Percentiles rank a stretch among this genome's conserved stretches.
Conservation (phyloP, 1,140 invertebrate genomes). For the Drosophila subpulchrella region DNA sequence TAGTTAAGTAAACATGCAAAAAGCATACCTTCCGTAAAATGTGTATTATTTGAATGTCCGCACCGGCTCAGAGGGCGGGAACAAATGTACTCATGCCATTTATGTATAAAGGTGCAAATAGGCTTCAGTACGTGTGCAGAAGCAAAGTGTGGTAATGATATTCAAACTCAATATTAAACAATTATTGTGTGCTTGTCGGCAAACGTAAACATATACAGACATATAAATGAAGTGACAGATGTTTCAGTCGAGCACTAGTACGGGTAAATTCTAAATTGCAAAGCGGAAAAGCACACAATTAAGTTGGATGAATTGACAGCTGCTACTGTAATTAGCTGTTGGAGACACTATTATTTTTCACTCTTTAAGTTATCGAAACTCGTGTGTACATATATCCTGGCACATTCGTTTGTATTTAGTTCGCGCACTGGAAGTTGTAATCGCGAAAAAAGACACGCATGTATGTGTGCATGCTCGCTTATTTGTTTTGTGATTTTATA, state of each 20-base stretch:
- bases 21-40: conserved; percentile 39
- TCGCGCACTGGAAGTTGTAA: neutral
- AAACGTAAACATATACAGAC: neutral
- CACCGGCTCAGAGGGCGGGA: conserved; percentile 7
- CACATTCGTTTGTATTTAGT: neutral
- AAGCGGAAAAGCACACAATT: conserved; percentile 26
- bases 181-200: neutral
- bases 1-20: conserved; percentile 72
- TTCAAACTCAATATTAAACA: conserved; percentile 7
- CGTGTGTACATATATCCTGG: neutral
- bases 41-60: conserved; percentile 48
- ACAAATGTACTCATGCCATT: conserved; percentile 6
- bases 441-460: neutral
- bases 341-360: neutral
- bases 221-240: conserved; percentile 12
- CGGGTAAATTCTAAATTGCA: conserved; percentile 1
- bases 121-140: neutral
- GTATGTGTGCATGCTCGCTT: neutral
- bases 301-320: conserved; percentile 4
- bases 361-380: neutral
- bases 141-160: neutral
- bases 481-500: conserved; percentile 16
- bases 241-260: conserved; percentile 4
- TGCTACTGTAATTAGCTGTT: conserved; percentile 17
- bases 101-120: conserved; percentile 22